Conservation (phyloP, 2,113 vertebrate genomes). For the Paraplagusia blochii region DNA sequence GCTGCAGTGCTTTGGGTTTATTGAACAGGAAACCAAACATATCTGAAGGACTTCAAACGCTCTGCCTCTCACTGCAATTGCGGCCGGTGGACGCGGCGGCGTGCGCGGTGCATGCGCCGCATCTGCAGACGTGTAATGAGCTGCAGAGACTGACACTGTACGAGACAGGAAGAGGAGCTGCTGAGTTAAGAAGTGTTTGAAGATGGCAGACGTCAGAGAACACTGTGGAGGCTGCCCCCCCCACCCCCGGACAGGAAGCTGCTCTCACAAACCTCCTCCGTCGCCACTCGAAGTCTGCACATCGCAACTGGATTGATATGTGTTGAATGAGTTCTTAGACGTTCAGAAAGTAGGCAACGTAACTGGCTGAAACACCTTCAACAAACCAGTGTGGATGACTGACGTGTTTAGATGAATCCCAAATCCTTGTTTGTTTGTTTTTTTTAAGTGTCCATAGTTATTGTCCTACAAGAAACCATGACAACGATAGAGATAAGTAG, state of each 20-base stretch:
- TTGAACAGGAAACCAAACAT: slow-evolving; percentile 73
- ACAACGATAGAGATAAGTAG: too few relatives aligned
- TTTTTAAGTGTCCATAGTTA: too few relatives aligned
- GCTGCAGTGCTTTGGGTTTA: slow-evolving; percentile 58
- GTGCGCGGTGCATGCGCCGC: background rate
- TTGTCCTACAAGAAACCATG: too few relatives aligned
- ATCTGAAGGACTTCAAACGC: slow-evolving; percentile 75
- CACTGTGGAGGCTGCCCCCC: slow-evolving; percentile 63
- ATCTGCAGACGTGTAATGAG: slow-evolving; percentile 34
- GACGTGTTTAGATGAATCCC: too few relatives aligned
- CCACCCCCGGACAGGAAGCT: slow-evolving; percentile 30
- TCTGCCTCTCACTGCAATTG: slow-evolving; percentile 71
- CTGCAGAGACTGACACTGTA: slow-evolving; percentile 59
- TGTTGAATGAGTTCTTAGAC: too few relatives aligned
- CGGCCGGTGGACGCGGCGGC: slow-evolving; percentile 69
- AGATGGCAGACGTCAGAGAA: slow-evolving; percentile 58
- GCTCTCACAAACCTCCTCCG: slow-evolving; percentile 29
- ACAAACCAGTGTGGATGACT: too few relatives aligned
- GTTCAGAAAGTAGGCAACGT: too few relatives aligned
- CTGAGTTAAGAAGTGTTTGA: slow-evolving; percentile 69
- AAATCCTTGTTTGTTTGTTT: too few relatives aligned
- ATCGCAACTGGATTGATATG: too few relatives aligned
- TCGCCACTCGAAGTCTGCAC: background rate
- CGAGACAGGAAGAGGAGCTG: slow-evolving; percentile 30
- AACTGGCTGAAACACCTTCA: too few relatives aligned